Evolutionary conservation across 2,113 vertebrate species (phyloP), one percentile per base, ranked within the genome.

Genomic region (Cichladusa arquata): DNA sequence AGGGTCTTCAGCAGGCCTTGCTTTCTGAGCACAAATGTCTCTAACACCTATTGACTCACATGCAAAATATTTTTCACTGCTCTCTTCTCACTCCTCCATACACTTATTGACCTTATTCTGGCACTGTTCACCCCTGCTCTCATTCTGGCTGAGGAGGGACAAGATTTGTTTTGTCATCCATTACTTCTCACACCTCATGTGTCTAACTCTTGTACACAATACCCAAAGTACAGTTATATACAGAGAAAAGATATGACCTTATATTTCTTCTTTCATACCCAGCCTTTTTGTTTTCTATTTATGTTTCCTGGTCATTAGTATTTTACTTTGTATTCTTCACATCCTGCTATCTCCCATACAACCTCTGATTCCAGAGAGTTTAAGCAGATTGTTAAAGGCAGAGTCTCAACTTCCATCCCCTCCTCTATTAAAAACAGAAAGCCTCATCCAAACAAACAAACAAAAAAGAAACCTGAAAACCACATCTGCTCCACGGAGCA

Each of bases 401-500:
- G 18, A 2, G 26, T n/a, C 65, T 69, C 36, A 36, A 3, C 72
- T 90, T 88, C 22, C 19, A 77, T 26, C 36, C 62, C 56, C 9
- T 82, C 24, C 19, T 86, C 50, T 70, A 18, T n/a, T 44, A 66
- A 69, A 82, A 94, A 50, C 20, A 92, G 34, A 88, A 82, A 90
- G 44, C 44, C 51, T 77, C 74, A 73, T 38, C 14, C 33, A 86
- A 93, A 24, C 8, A 80, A 79, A 88, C 36, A 69, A 54, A 80
- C n/a, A 57, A 65, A 28, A 85, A 76, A 71, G n/a, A 81, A 81
- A 94, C 74, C 94, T 89, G 62, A 65, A 76, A 93, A 90, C n/a
- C 92, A 92, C 96, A 96, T 95, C 94, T 96, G 94, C 88, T 95
- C 62, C 87, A 81, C 8, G 54, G 86, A 73, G 70, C 58, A 19